These are phyloP conservation scores for Incurvaria masculella DNA, from an alignment of 2,888 invertebrate genomes.

Conservation along the genomic window DNA sequence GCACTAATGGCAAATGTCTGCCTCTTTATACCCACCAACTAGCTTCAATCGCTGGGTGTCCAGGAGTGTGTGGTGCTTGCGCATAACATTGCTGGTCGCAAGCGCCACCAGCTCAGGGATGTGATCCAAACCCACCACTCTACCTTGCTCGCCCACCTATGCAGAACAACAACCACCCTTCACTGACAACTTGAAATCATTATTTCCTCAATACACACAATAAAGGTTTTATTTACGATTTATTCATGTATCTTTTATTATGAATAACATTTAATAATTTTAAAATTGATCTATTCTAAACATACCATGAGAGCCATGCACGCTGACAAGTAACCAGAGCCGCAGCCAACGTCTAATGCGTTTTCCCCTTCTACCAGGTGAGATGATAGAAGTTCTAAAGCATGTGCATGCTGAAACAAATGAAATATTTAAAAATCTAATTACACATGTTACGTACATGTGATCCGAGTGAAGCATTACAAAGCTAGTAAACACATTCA, in stretches of 20 bases:
- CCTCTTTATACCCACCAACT: slow-evolving; percentile 61
- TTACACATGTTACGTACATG: too few species aligned
- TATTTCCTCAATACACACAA: too few species aligned
- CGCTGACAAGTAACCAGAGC: slow-evolving; percentile 89
- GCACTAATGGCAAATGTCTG: too few species aligned
- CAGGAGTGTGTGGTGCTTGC: slow-evolving; percentile 69
- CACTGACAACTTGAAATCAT: too few species aligned
- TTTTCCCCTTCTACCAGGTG: slow-evolving; percentile 72
- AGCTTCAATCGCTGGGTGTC: slow-evolving; percentile 65
- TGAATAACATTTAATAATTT: too few species aligned
- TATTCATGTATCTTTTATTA: too few species aligned
- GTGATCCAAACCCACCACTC: slow-evolving; percentile 87
- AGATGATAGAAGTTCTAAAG: slow-evolving; percentile 78
- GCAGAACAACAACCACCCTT: too few species aligned
- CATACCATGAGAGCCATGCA: slow-evolving; percentile 88
- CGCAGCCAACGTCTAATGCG: slow-evolving; percentile 91
- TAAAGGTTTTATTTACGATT: too few species aligned
- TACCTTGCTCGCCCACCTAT: slow-evolving; percentile 64
- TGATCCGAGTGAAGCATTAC: too few species aligned
- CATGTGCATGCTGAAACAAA: slow-evolving; percentile 79
- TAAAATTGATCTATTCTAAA: too few species aligned
- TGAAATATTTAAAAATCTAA: too few species aligned
- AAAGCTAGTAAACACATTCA: too few species aligned
- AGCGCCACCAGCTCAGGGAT: slow-evolving; percentile 76
- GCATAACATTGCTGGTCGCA: slow-evolving; percentile 72